A percentile compares a stretch with the other conserved stretches of the same genome.
phyloP scores from a whole-genome alignment of 2,797 vertebrate species.

The Siniperca scherzeri region DNA sequence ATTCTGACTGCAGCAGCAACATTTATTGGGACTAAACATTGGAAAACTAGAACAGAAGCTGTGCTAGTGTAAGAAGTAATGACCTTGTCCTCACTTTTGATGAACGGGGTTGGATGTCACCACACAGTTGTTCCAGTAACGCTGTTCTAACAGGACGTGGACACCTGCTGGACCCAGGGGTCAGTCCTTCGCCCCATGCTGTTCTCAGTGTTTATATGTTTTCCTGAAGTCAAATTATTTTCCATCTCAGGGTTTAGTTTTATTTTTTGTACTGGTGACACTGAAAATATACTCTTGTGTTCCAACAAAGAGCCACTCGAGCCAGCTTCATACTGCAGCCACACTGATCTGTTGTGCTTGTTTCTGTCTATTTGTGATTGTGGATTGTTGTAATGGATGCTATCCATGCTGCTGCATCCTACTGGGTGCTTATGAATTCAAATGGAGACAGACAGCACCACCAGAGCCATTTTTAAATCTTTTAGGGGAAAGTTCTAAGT shows the following conservation, averaged over 20 bases:
- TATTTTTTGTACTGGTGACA: neutral
- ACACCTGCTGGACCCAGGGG: constrained; percentile 27
- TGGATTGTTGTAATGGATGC: neutral
- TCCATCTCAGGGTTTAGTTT: neutral
- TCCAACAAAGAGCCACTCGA: neutral
- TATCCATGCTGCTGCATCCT: neutral
- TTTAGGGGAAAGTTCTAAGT: neutral
- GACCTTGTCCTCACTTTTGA: constrained; percentile 17
- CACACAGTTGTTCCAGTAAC: neutral
- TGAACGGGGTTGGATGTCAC: constrained; percentile 10
- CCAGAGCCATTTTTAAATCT: neutral
- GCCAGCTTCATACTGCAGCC: neutral
- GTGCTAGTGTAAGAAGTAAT: neutral
- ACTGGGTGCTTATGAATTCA: neutral
- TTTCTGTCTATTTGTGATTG: neutral
- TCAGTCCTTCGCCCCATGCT: constrained; percentile 27
- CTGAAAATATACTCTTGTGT: neutral
- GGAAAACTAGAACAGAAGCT: constrained; percentile 1
- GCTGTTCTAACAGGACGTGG: constrained; percentile 18
- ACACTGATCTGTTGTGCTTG: neutral
- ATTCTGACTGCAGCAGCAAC: neutral
- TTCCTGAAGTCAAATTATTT: constrained; percentile 6
- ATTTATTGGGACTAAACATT: constrained; percentile 1
- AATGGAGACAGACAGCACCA: neutral
- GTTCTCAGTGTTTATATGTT: neutral